Base-by-base conservation (phyloP, 2,797 vertebrate genomes). In the Pogoniulus pusillus region DNA sequence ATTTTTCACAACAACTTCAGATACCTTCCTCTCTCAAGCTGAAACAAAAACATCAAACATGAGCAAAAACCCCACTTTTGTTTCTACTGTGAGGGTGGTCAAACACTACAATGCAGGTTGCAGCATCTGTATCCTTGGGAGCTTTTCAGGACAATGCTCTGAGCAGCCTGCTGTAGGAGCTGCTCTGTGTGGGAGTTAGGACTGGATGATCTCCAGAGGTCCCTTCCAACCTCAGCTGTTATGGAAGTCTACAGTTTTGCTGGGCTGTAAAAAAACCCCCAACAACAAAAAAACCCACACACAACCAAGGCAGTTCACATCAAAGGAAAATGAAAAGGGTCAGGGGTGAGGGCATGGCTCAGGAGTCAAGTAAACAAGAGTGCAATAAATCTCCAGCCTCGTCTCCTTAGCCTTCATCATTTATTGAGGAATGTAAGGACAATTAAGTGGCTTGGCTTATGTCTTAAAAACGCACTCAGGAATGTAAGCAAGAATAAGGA, bases 341-440 rank as follows among this genome's bases (percentile, higher is more conserved):
- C 60, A 82, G 59, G 54, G 72, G 58, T 68, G 26, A 20, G 70
- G 77, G 53, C 77, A 77, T 37, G 53, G 66, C 54, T 45, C 62
- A 81, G 69, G 26, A 92, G 69, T 32, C 80, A 54, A 0, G 0
- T 13, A 66, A 76, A 78, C 24, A 55, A 12, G 71, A 83, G 23
- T 2, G 0, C 9, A 71, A 73, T 35, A 62, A 86, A 86, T 51
- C 62, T 4, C 19, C 1, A 4, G 45, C 20, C 63, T 53, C 5
- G 0, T 30, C 32, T 60, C 57, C 47, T 68, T 55, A 15, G 70
- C 88, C 91, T 74, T 54, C 53, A 81, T 62, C 37, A 8, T 93
- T 95, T 93, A 93, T 94, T 94, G 71, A 90, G 92, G 86, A 95
- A 87, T 80, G 90, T 34, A 39, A 69, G 47, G 37, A 75, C 89